Evolutionary conservation across 1,140 invertebrate genomes (phyloP), one percentile per base, ranked within the genome.

Genomic region (Brachionus paranguensis): DNA sequence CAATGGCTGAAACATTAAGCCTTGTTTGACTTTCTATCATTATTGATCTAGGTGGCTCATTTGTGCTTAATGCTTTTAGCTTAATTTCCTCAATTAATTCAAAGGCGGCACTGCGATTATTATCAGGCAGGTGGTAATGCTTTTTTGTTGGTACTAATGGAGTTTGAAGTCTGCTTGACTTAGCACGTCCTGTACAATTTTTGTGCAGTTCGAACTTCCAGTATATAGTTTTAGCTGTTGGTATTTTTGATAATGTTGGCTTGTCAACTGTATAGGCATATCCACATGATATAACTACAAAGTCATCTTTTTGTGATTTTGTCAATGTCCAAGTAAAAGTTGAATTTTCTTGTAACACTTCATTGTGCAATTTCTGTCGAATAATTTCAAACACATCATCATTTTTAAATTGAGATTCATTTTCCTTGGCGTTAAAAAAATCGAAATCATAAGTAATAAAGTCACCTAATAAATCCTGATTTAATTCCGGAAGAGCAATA

Each of bases 201-300:
- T 41, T 72, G 17, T 41, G 68, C 6, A 72, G 17, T 17, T 72
- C 37, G n/a, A 3, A 72, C n/a, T 72, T 72, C 68, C 33, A 72
- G 17, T 72, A 72, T 14, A 72, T 72, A 14, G 1, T 72, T 41
- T 72, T 72, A 41, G 68, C 68, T 4, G 2, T 20, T 8, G 68
- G n/a, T 72, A 72, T 33, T 41, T 37, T 8, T 7, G 27, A 29
- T 37, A 14, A n/a, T 4, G 68, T 41, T 14, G 37, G 68, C n/a
- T 72, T 72, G n/a, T 72, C 68, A 27, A 72, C n/a, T 41, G 68
- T 72, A 14, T 72, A 72, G 1, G 68, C 37, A 41, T 72, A 72
- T 7, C 68, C 68, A 72, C 68, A 72, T 8, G 29, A 72, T 3
- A 72, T 2, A 6, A 72, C 33, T 41, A 43, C 43, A 41, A 41